These are phyloP conservation scores for Dallia pectoralis DNA, from an alignment of 2,797 vertebrate species.

Conservation along the genomic window DNA sequence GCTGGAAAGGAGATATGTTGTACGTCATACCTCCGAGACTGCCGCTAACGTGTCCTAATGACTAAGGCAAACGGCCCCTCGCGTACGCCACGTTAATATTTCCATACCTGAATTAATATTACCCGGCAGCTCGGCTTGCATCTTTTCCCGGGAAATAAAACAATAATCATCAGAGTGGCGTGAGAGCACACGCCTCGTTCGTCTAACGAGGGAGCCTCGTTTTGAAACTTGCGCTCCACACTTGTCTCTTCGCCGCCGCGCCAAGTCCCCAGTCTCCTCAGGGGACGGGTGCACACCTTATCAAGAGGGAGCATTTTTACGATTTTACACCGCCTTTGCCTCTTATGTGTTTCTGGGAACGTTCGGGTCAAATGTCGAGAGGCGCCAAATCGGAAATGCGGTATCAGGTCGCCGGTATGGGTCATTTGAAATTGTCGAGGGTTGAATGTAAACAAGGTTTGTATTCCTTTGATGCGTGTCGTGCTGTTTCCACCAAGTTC, in stretches of 20 bases:
- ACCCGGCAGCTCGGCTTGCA: constrained; percentile 22
- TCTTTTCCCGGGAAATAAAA: constrained; percentile 42
- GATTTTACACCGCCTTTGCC: background rate
- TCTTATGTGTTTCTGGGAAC: background rate
- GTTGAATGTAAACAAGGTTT: background rate
- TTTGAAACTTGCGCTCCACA: constrained; percentile 44
- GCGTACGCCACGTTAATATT: constrained; percentile 57
- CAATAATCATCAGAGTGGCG: constrained; percentile 8
- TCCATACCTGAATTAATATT: constrained; percentile 19
- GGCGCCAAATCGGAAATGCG: background rate
- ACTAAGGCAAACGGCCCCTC: constrained; percentile 64
- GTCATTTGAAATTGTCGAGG: too few species aligned
- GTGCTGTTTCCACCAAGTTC: background rate
- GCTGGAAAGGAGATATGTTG: constrained; percentile 58
- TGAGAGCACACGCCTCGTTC: background rate
- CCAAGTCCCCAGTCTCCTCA: background rate
- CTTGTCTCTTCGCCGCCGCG: background rate
- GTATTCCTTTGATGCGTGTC: background rate
- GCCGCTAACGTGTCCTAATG: constrained; percentile 75
- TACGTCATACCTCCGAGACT: constrained; percentile 68
- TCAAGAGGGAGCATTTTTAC: too few species aligned
- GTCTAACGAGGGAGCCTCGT: constrained; percentile 31
- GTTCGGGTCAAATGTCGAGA: background rate
- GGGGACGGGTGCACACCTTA: too few species aligned
- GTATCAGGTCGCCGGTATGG: background rate